These are phyloP conservation scores for Lypha dubia DNA, from an alignment of 2,888 invertebrate species.

Conservation along the genomic window DNA sequence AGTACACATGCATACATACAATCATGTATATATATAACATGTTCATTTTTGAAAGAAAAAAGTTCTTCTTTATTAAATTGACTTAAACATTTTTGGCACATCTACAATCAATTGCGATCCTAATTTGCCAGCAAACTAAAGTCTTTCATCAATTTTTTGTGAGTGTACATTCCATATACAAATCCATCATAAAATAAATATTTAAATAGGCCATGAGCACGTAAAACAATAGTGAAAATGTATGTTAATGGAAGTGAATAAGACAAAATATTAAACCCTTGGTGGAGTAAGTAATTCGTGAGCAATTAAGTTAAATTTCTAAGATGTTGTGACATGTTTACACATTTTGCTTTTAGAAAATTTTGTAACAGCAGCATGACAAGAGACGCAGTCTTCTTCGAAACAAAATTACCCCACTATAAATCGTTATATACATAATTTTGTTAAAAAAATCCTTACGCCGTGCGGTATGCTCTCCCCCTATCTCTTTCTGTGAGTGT, in stretches of 20 bases:
- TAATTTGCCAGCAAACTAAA: slow-evolving; percentile 26
- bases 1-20: too few species aligned
- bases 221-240: slow-evolving; percentile 12
- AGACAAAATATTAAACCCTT: not conserved
- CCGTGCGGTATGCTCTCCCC: not conserved
- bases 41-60: too few species aligned
- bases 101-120: slow-evolving; percentile 39
- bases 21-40: too few species aligned
- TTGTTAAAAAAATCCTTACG: slow-evolving; percentile 15
- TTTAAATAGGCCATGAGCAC: slow-evolving; percentile 12
- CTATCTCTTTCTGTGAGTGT: not conserved
- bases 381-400: not conserved
- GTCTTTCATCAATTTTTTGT: slow-evolving; percentile 46
- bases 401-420: not conserved
- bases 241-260: slow-evolving; percentile 3
- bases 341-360: not conserved
- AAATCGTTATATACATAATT: not conserved
- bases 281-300: slow-evolving; percentile 29
- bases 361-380: not conserved
- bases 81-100: slow-evolving; percentile 41
- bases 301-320: slow-evolving; percentile 61
- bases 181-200: not conserved
- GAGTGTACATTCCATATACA: slow-evolving; percentile 30
- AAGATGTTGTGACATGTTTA: slow-evolving; percentile 55
- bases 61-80: slow-evolving; percentile 3